Percentiles rank a stretch among this genome's conserved stretches.
phyloP scores from a whole-genome alignment of 2,888 invertebrate genomes.

The Aphelenchoides bicaudatus region DNA sequence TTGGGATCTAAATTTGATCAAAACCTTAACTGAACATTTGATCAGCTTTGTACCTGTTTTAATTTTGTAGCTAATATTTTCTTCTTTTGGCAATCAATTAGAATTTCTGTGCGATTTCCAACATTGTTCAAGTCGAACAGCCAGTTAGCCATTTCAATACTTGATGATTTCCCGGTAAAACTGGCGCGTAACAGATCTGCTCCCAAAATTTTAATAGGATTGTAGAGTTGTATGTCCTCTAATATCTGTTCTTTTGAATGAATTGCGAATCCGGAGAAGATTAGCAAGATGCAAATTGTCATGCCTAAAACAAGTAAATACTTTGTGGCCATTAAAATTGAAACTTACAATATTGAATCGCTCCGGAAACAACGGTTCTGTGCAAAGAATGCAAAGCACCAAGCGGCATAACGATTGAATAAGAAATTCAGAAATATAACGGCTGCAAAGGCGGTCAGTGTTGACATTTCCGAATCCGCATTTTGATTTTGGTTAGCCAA shows the following conservation, averaged over 20 bases:
- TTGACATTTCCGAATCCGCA: constrained; percentile 17
- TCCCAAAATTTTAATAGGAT: constrained; percentile 19
- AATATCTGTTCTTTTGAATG: constrained; percentile 26
- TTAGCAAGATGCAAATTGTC: constrained; percentile 1
- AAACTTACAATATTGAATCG: constrained; percentile 10
- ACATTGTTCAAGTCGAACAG: constrained; percentile 7
- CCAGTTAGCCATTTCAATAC: not conserved
- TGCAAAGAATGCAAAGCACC: constrained; percentile 24
- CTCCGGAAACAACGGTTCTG: not conserved
- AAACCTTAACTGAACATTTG: not conserved
- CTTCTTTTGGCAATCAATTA: constrained; percentile 26
- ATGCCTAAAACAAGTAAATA: not conserved
- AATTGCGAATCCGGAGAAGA: constrained; percentile 25
- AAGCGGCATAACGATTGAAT: constrained; percentile 23
- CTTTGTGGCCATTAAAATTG: not conserved
- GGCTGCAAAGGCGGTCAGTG: constrained; percentile 19
- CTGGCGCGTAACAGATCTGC: constrained; percentile 20
- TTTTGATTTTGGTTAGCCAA: constrained; percentile 59
- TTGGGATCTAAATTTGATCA: constrained; percentile 30
- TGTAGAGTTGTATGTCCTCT: constrained; percentile 16
- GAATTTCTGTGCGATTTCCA: constrained; percentile 18
- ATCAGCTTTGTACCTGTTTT: constrained; percentile 18
- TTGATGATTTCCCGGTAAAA: constrained; percentile 17
- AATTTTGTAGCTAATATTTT: constrained; percentile 29
- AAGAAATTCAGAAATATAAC: constrained; percentile 22